Evolutionary conservation across 2,113 vertebrate genomes (phyloP).

Genomic region (Alexandromys fortis): DNA sequence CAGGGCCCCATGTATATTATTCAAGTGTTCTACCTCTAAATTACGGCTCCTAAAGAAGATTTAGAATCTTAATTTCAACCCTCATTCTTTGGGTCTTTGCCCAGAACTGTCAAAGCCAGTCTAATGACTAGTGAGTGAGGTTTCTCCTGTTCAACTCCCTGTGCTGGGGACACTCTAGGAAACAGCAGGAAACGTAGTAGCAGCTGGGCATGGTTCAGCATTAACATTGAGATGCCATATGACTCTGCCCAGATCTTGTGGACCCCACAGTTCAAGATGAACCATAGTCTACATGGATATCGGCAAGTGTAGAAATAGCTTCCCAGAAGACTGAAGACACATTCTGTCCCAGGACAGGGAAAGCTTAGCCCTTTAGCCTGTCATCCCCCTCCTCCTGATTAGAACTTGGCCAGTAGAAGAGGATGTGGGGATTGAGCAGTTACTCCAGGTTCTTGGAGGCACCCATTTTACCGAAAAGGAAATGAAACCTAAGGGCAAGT

Average conservation of each 20-base stretch:
- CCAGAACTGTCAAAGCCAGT: neutral
- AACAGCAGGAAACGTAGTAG: neutral
- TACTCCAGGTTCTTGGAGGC: neutral
- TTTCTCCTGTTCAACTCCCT: neutral
- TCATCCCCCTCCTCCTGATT: neutral
- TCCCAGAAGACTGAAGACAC: neutral
- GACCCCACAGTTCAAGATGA: neutral
- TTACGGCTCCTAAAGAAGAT: neutral
- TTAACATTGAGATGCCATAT: neutral
- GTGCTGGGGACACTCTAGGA: accelerated
- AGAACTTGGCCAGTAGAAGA: neutral
- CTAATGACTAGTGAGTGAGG: neutral
- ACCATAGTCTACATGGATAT: neutral
- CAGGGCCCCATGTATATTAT: neutral
- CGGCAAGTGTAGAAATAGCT: neutral
- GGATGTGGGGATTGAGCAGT: accelerated
- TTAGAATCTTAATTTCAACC: neutral
- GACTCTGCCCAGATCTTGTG: neutral
- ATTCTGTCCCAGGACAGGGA: neutral
- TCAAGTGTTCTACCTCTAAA: neutral
- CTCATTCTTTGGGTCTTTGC: neutral
- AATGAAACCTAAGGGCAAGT: neutral
- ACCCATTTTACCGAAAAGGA: neutral
- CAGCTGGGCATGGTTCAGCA: neutral
- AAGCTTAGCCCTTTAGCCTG: accelerated